Base-by-base conservation (phyloP, 2,113 vertebrate genomes). In the Nycticebus coucang region DNA sequence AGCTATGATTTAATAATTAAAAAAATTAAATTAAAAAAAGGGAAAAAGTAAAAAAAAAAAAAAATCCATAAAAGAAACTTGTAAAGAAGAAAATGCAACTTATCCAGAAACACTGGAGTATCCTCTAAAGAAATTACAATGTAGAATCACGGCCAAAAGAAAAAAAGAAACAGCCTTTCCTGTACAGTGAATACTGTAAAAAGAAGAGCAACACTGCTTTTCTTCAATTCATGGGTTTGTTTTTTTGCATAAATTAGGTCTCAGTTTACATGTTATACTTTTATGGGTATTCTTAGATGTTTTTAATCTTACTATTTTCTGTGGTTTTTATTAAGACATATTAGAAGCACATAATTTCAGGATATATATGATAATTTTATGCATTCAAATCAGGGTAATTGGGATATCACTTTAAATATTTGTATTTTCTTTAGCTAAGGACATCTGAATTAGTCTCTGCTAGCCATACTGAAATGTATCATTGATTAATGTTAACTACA, bases 41-140 rank as follows among this genome's bases (percentile, higher is more conserved):
- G 41, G 41, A 41, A 41, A 41, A 41, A 41, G 41, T 41, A 41
- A 41, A 41, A 41, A 41, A 41, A 41, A 41, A 41, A 41, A 41
- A 41, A 41, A 41, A 41, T 94, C 60, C 82, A 78, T 85, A 90
- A 92, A 86, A 95, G 79, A 91, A 85, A 68, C 50, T 69, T 81
- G n/a, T 68, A 71, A 28, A 89, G 69, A 88, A 72, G 60, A 94
- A 96, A 93, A 84, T 68, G 6, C 28, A 95, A 91, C 22, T 81
- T 97, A 84, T 82, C 28, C 79, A 97, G 66, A 93, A 68, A 92
- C 7, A 89, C 0, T 88, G 11, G 3, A 30, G 8, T 35, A 90
- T 68, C 21, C 77, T 72, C 50, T 97, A 91, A 97, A 95, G 55
- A 95, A 84, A 89, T 68, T 18, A 92, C 93, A 83, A 87, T 28